Evolutionary conservation across 2,113 vertebrate species (phyloP), one percentile per base, ranked within the genome.

Genomic region (Xiphophorus couchianus): DNA sequence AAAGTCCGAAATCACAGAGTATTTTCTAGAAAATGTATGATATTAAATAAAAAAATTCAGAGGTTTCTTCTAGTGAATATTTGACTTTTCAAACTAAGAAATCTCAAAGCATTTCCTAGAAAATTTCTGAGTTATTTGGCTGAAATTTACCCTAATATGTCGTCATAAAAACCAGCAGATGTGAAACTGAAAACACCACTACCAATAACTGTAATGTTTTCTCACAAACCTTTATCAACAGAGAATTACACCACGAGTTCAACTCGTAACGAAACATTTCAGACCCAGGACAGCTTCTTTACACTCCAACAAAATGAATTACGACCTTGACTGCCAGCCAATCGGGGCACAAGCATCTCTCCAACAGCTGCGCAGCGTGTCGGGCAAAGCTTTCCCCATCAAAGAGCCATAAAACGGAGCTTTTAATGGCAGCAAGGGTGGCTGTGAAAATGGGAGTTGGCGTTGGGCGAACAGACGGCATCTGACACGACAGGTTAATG

Each of bases 401-500:
- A 87, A 80, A 87, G 67, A 74, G 70, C 71, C 88, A 82, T 90
- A 85, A 89, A 91, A 68, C 30, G 3, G 27, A 78, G 68, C 44
- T 69, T 85, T 80, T 91, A 84, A 89, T 65, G 66, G 81, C 84
- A 65, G 71, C 73, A 35, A 7, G 1, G 58, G 80, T 60, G 75
- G 81, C 85, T 51, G 68, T 60, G 68, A 58, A 84, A 88, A 69
- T 30, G 76, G 66, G 73, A 76, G 76, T 78, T 84, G 86, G 74
- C 69, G 67, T 78, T 69, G 71, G 77, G 79, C 22, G 73, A 90
- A 88, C 90, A 90, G 88, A 87, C 77, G 80, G 84, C 74, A 66
- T 78, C 81, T 92, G 90, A 88, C 91, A 90, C 74, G 9, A 70
- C 78, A 80, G 87, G 81, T 86, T 89, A 87, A 89, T 88, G 83